These are phyloP conservation scores for Hucho hucho DNA, from an alignment of 2,113 vertebrate species.

Conservation along the genomic window DNA sequence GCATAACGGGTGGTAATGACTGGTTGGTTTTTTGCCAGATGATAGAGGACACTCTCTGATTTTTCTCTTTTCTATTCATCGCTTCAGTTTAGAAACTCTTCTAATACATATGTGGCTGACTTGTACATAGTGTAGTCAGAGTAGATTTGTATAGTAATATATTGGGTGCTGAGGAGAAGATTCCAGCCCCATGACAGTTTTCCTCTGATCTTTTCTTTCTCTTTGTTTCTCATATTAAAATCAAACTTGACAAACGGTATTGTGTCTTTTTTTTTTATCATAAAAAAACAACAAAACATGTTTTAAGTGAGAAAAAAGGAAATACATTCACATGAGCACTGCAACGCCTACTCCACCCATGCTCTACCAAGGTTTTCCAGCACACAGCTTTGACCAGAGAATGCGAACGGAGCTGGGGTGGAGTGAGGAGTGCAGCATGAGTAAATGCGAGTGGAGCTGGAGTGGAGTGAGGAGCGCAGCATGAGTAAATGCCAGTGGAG, in stretches of 20 bases:
- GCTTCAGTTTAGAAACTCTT: background rate
- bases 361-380: too few species aligned
- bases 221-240: conserved; percentile 13
- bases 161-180: conserved; percentile 52
- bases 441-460: too few species aligned
- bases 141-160: conserved; percentile 75
- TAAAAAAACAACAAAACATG: too few species aligned
- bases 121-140: conserved; percentile 65
- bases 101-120: conserved; percentile 25
- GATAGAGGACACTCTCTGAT: conserved; percentile 32
- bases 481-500: too few species aligned
- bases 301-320: too few species aligned
- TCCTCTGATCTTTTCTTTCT: conserved; percentile 24
- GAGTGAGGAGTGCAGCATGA: too few species aligned
- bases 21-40: conserved; percentile 44
- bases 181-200: conserved; percentile 36
- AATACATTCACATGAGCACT: too few species aligned
- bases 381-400: background rate
- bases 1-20: conserved; percentile 45
- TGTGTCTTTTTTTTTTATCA: background rate
- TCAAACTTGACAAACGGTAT: background rate
- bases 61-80: conserved; percentile 9
- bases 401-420: background rate
- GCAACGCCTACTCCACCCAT: too few species aligned
- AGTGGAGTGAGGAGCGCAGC: too few species aligned